Evolutionary conservation across 2,113 vertebrate species (phyloP).

Genomic region (Laticauda colubrina): DNA sequence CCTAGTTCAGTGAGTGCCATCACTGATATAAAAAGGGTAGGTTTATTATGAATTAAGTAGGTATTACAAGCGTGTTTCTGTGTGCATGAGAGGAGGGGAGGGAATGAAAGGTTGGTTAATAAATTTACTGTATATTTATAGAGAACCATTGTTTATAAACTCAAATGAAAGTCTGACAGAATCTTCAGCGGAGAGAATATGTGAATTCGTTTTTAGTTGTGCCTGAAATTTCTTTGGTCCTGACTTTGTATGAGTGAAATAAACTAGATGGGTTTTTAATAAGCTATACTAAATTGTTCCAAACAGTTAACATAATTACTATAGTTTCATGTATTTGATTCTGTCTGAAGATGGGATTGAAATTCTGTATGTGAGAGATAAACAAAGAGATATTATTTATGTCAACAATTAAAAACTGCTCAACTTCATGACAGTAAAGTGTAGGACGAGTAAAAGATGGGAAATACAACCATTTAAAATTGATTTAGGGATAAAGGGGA

Average conservation of each 20-base stretch:
- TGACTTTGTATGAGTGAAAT: background rate
- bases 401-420: background rate
- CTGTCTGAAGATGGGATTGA: background rate
- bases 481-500: background rate
- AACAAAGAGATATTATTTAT: background rate
- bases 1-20: constrained; percentile 98
- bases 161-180: background rate
- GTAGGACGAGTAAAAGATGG: background rate
- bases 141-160: background rate
- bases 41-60: constrained; percentile 39
- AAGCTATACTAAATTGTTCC: background rate
- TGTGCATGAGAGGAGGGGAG: background rate
- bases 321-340: background rate
- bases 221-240: background rate
- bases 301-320: background rate
- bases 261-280: background rate
- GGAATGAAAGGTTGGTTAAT: background rate
- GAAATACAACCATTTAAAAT: background rate
- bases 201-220: background rate
- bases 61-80: background rate
- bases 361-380: background rate
- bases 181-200: background rate
- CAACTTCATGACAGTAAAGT: background rate
- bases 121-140: background rate
- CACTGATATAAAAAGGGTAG: constrained; percentile 97